Percentiles rank a stretch among this genome's conserved stretches.
Conservation (phyloP, 1,140 invertebrate genomes). For the Macrosteles quadrilineatus region DNA sequence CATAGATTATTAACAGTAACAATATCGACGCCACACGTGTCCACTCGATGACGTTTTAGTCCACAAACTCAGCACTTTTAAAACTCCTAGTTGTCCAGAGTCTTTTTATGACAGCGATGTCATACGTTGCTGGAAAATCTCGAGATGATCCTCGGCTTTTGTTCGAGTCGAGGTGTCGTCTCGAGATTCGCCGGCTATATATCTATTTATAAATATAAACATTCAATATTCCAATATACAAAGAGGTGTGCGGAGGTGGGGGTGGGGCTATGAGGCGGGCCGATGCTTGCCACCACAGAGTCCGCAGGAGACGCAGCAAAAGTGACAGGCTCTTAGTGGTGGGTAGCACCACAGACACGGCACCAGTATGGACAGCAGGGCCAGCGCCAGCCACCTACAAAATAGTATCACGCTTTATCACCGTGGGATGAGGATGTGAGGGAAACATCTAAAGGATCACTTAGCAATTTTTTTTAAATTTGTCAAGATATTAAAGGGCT, state of each 20-base stretch:
- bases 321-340: constrained; percentile 80
- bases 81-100: neutral
- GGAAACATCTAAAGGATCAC: no score
- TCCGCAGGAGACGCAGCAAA: constrained; percentile 74
- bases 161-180: no score
- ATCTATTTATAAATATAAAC: constrained; percentile 30
- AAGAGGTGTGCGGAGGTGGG: constrained; percentile 45
- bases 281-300: constrained; percentile 83
- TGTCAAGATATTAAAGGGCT: no score
- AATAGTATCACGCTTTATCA: no score
- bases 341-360: constrained; percentile 94
- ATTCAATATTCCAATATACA: constrained; percentile 23
- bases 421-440: no score
- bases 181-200: no score
- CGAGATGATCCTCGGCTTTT: no score
- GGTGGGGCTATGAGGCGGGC: constrained; percentile 56
- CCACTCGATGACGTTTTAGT: no score
- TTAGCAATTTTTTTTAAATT: no score
- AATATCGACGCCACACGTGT: constrained; percentile 1
- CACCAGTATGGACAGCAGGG: constrained; percentile 82
- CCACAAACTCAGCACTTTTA: neutral
- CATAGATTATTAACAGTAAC: constrained; percentile 27
- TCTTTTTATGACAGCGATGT: neutral
- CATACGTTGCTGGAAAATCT: no score
- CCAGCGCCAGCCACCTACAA: constrained; percentile 73